A percentile compares a stretch with the other conserved stretches of the same genome.
Evolutionary conservation across 1,140 invertebrate species (phyloP).

Genomic region (Rhopalosiphum padi): DNA sequence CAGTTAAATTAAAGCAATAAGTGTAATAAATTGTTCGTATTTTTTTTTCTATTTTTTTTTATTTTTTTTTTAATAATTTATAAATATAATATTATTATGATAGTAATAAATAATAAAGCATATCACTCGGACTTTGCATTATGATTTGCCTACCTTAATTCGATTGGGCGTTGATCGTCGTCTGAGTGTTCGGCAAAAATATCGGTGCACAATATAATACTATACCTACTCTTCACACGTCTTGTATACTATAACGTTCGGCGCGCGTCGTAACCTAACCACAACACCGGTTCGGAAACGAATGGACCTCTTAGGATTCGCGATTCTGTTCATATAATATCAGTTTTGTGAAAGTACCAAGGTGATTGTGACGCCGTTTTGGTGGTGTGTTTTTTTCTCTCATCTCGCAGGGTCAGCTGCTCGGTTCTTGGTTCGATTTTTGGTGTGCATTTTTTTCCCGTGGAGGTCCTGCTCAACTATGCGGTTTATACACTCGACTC

Average conservation of each 20-base stretch:
- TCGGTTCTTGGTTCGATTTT: conserved; percentile 27
- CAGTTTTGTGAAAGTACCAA: conserved; percentile 57
- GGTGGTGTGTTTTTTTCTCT: conserved; percentile 48
- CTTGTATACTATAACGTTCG: conserved; percentile 39
- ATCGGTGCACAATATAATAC: conserved; percentile 36
- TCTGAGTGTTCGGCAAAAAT: not conserved
- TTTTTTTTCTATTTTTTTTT: not conserved
- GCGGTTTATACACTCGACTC: conserved; percentile 19
- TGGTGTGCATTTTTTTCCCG: conserved; percentile 23
- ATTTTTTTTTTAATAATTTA: not conserved
- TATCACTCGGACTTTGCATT: not conserved
- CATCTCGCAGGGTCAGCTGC: conserved; percentile 54
- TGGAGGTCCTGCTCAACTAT: conserved; percentile 45
- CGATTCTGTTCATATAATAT: conserved; percentile 56
- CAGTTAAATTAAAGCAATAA: not conserved
- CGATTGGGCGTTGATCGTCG: conserved; percentile 23
- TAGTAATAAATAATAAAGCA: not conserved
- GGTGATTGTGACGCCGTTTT: conserved; percentile 46
- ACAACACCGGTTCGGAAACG: conserved; percentile 51
- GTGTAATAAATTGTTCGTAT: not conserved
- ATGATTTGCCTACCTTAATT: conserved; percentile 47
- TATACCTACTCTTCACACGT: conserved; percentile 31
- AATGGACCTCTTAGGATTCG: conserved; percentile 53
- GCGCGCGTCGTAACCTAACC: conserved; percentile 54
- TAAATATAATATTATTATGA: not conserved